Evolutionary conservation across 2,113 vertebrate species (phyloP).

Genomic region (Coregonus clupeaformis): DNA sequence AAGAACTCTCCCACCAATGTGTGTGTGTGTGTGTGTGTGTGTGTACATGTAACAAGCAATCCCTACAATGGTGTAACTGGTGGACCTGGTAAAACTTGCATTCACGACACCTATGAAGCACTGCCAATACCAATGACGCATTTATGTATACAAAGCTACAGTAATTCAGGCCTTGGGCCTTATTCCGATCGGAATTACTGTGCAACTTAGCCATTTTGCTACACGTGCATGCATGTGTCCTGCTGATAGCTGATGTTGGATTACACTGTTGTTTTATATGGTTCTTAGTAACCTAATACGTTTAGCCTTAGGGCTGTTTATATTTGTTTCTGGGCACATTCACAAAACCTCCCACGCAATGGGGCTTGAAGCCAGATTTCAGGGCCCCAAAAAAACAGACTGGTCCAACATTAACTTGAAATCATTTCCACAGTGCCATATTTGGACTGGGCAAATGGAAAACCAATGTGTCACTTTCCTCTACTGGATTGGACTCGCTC

Average conservation of each 20-base stretch:
- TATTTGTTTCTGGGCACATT: conserved; percentile 23
- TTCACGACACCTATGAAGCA: too few relatives aligned
- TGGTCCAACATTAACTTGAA: conserved; percentile 8
- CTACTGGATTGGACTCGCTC: background rate
- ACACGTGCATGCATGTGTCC: too few relatives aligned
- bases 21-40: background rate
- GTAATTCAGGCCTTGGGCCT: too few relatives aligned
- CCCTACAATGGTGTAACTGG: too few relatives aligned
- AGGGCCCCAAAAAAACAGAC: background rate
- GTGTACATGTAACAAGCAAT: too few relatives aligned
- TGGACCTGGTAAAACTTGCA: too few relatives aligned
- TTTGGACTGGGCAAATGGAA: background rate
- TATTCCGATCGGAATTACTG: too few relatives aligned
- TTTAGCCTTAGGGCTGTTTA: conserved; percentile 30
- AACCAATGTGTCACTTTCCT: background rate
- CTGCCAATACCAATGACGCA: too few relatives aligned
- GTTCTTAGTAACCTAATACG: conserved; percentile 27
- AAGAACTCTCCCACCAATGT: background rate
- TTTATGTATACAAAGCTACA: too few relatives aligned
- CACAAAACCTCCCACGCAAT: conserved; percentile 32
- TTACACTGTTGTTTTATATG: conserved; percentile 15
- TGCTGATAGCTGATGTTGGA: background rate
- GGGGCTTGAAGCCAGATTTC: conserved; percentile 9
- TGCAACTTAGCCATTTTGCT: background rate
- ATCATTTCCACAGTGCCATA: conserved; percentile 4